Conservation (phyloP, 2,888 invertebrate species). For the Herminia tarsipennalis region DNA sequence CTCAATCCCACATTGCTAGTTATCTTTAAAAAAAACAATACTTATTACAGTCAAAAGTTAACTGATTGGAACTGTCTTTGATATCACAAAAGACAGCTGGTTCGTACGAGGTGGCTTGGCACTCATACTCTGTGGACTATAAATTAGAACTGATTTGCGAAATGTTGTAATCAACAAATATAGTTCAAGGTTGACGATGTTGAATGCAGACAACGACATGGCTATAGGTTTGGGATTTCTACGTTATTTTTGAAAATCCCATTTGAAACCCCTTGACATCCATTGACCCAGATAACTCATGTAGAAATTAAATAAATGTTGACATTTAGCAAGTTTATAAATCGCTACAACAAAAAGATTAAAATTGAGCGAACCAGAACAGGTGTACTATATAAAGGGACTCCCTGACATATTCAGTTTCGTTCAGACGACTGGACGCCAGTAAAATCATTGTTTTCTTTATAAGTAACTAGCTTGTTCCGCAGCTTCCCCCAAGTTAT, state of each 20-base stretch:
- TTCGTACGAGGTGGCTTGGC: constrained; percentile 39
- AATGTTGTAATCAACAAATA: constrained; percentile 44
- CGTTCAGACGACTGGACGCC: no score
- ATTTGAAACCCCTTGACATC: constrained; percentile 18
- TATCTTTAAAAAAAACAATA: no score
- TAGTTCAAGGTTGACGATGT: constrained; percentile 43
- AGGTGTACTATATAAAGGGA: no score
- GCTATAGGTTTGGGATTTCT: constrained; percentile 8
- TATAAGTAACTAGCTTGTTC: no score
- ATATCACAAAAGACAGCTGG: constrained; percentile 33
- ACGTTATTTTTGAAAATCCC: constrained; percentile 19
- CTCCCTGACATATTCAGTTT: no score
- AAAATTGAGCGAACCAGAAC: no score
- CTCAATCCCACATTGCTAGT: no score
- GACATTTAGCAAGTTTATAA: constrained; percentile 5
- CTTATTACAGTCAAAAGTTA: constrained; percentile 6
- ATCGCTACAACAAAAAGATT: background rate
- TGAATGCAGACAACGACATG: constrained; percentile 24
- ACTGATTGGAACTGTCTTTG: constrained; percentile 9
- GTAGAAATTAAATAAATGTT: constrained; percentile 18
- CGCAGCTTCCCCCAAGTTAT: no score
- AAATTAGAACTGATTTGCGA: constrained; percentile 45
- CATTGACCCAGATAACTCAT: constrained; percentile 24
- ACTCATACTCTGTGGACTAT: constrained; percentile 32
- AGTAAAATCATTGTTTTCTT: no score